phyloP scores from a whole-genome alignment of 2,888 invertebrate genomes.

The Sesia bembeciformis region DNA sequence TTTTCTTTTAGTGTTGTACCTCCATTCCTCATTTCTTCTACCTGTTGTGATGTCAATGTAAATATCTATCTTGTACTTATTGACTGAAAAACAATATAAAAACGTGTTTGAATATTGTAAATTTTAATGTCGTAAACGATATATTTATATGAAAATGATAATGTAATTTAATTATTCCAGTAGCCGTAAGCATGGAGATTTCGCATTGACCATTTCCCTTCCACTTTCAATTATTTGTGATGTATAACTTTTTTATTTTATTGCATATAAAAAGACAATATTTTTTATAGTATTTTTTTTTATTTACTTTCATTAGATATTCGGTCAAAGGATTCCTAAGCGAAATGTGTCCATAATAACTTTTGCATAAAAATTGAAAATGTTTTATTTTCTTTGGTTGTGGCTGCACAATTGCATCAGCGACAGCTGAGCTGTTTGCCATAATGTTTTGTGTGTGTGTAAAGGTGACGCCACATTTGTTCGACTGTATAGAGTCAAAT shows the following conservation, averaged over 20 bases:
- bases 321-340: slow-evolving; percentile 33
- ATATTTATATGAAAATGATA: neutral
- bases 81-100: slow-evolving; percentile 28
- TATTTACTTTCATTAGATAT: slow-evolving; percentile 35
- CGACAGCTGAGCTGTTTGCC: slow-evolving; percentile 13
- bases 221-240: neutral
- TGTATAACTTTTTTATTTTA: slow-evolving; percentile 8
- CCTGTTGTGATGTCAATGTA: slow-evolving; percentile 47
- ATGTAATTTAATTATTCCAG: neutral
- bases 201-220: neutral
- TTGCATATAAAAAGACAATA: slow-evolving; percentile 34
- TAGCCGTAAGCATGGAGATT: neutral
- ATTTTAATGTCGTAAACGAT: neutral
- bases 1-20: too few species aligned
- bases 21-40: slow-evolving; percentile 45
- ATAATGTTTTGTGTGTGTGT: slow-evolving; percentile 14
- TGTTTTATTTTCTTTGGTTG: slow-evolving; percentile 24
- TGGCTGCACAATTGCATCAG: neutral
- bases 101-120: neutral
- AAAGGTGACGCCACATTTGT: too few species aligned
- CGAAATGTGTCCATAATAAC: slow-evolving; percentile 53
- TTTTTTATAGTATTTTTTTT: slow-evolving; percentile 52
- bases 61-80: slow-evolving; percentile 62
- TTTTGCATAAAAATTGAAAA: slow-evolving; percentile 33
- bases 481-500: too few species aligned